Base-by-base conservation (phyloP, 2,113 vertebrate genomes). In the Tilapia sparmanii region DNA sequence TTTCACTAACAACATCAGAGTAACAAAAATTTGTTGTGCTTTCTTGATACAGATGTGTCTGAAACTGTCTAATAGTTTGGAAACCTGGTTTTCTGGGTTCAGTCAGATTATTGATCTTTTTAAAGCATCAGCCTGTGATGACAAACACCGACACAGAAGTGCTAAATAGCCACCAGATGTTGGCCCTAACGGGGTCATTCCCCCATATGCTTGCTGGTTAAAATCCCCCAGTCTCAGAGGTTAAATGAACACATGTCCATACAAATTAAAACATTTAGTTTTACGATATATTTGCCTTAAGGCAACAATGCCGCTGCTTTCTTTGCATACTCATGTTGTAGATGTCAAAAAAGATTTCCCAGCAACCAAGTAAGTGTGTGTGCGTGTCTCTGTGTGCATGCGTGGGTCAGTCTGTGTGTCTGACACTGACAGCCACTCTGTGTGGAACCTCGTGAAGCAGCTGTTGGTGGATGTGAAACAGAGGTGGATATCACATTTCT, bases 231-330 rank as follows among this genome's bases (percentile, higher is more conserved):
- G 5, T 24, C 66, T 18, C 40, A 45, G 4, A 68, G 35, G 22
- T 73, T 3, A 10, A 45, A 73, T 45, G 0, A 26, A 45, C 22
- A 29, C 15, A 0, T 0, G 15, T 76, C 9, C 4, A 2, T 29
- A 47, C 15, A 12, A 76, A 19, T 8, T 19, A 3, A 76, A 47
- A 76, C 15, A 0, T 63, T 19, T 0, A 2, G 35, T 35, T 63
- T 33, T 19, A 35, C 18, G 0, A n/a, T 5, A 63, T 63, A 5
- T 0, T 12, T 24, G 8, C n/a, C n/a, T 73, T 22, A 26, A 10
- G 38, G 66, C 5, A 16, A 26, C 66, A 45, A 6, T 26, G 22
- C 10, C 9, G 5, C 2, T 45, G 38, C 2, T 63, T 63, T 35
- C 31, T 63, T 10, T 63, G 31, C 18, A n/a, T 12, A 63, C 31